A percentile compares a stretch with the other conserved stretches of the same genome.
Conservation (phyloP, 92 coral and sea anemone genomes). For the Zoanthus sociatus region DNA sequence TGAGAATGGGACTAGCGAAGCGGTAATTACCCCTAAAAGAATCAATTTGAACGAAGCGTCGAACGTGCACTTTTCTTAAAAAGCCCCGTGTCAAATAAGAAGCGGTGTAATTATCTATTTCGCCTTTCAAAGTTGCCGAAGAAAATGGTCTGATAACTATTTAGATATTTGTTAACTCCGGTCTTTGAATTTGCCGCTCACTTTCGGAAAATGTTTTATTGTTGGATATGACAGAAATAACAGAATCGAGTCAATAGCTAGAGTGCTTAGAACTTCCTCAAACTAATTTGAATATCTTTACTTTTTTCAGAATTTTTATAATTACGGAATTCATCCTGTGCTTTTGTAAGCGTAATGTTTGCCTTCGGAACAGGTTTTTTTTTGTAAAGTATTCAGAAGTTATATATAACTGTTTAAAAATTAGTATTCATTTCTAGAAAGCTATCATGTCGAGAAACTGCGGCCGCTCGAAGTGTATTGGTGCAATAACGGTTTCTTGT, state of each 20-base stretch:
- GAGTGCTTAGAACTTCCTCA: background rate
- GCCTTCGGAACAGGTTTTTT: background rate
- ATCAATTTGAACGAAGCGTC: slow-evolving; percentile 16
- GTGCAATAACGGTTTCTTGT: slow-evolving; percentile 21
- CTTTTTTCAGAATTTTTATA: background rate
- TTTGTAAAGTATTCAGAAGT: too few species aligned
- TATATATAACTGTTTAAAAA: background rate
- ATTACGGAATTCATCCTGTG: background rate
- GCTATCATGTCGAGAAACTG: background rate
- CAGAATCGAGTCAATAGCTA: slow-evolving; percentile 12
- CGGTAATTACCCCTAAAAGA: slow-evolving; percentile 35
- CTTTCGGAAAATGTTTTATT: slow-evolving; percentile 19
- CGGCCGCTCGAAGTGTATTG: background rate
- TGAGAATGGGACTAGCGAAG: slow-evolving; percentile 10
- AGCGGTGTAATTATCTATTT: slow-evolving; percentile 17
- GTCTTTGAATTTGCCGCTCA: slow-evolving; percentile 16
- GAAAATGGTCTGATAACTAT: slow-evolving; percentile 21
- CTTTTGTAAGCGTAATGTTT: background rate
- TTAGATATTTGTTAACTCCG: slow-evolving; percentile 18
- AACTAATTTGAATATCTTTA: background rate
- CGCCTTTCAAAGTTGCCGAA: slow-evolving; percentile 36
- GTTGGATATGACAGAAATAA: background rate
- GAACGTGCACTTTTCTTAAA: slow-evolving; percentile 10
- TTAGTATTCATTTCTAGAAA: background rate
- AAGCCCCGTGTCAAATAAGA: slow-evolving; percentile 20